Evolutionary conservation across 2,888 invertebrate genomes (phyloP).

Genomic region (Tethea ocularis): DNA sequence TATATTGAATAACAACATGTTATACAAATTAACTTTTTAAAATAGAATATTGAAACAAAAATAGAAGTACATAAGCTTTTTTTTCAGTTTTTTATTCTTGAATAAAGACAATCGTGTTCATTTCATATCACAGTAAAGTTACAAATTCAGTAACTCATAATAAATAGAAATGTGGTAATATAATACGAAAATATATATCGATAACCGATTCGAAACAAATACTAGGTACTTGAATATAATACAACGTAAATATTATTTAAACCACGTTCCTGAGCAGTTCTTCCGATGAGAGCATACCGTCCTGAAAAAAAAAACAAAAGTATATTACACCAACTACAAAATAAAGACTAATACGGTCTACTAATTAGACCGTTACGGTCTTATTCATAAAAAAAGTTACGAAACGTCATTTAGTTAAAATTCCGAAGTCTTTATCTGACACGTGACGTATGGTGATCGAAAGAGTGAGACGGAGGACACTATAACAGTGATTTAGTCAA

Average conservation of each 20-base stretch:
- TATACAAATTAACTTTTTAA: slow-evolving; percentile 20
- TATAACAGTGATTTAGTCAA: too few species aligned
- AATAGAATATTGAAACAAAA: slow-evolving; percentile 18
- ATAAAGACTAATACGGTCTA: not conserved
- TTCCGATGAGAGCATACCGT: slow-evolving; percentile 81
- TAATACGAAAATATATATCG: slow-evolving; percentile 33
- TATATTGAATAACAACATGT: slow-evolving; percentile 37
- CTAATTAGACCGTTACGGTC: too few species aligned
- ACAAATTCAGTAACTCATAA: slow-evolving; percentile 46
- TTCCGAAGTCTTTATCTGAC: too few species aligned
- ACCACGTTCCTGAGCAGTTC: slow-evolving; percentile 80
- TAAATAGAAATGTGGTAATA: slow-evolving; percentile 39
- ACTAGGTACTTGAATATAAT: slow-evolving; percentile 22
- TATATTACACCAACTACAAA: not conserved
- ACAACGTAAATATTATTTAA: slow-evolving; percentile 41
- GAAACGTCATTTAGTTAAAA: too few species aligned
- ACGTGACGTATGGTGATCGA: too few species aligned
- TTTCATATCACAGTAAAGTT: slow-evolving; percentile 76
- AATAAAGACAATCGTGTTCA: slow-evolving; percentile 24
- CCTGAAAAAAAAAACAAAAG: slow-evolving; percentile 68
- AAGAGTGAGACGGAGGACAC: too few species aligned
- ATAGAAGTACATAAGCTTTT: slow-evolving; percentile 29
- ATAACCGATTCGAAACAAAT: slow-evolving; percentile 45
- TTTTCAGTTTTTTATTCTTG: slow-evolving; percentile 39
- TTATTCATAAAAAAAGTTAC: too few species aligned